These are phyloP conservation scores for Leptopilina clavipes DNA, from an alignment of 1,140 invertebrate species.

Conservation along the genomic window DNA sequence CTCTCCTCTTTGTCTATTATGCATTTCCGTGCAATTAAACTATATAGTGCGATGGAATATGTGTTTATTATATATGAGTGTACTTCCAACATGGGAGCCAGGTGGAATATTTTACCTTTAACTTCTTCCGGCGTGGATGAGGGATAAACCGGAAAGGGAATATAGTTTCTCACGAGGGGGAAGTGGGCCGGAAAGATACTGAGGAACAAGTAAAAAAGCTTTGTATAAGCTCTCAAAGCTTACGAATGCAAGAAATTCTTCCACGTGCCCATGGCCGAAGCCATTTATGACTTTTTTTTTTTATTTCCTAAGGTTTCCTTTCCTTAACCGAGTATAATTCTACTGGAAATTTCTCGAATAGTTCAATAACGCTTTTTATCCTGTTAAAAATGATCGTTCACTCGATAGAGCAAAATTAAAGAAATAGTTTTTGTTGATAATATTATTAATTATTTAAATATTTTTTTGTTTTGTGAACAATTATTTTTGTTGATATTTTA, in stretches of 20 bases:
- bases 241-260: conserved; percentile 57
- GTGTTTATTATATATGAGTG: background rate
- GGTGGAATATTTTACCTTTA: conserved; percentile 50
- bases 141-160: conserved; percentile 34
- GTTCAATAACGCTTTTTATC: conserved; percentile 29
- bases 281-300: conserved; percentile 52
- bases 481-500: too few species aligned
- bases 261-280: conserved; percentile 56
- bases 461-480: background rate
- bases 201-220: conserved; percentile 56
- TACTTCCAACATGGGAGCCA: background rate
- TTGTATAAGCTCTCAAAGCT: conserved; percentile 53
- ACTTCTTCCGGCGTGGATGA: conserved; percentile 39
- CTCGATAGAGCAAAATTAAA: background rate
- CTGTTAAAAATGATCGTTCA: background rate
- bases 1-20: background rate
- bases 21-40: background rate
- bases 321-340: conserved; percentile 52
- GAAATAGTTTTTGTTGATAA: background rate
- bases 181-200: conserved; percentile 37
- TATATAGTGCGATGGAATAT: background rate
- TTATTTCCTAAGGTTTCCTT: conserved; percentile 56
- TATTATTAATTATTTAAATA: too few species aligned
- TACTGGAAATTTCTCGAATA: conserved; percentile 43
- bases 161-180: conserved; percentile 17